These are phyloP conservation scores for Thecophora atra DNA, from an alignment of 2,888 invertebrate genomes.

Conservation along the genomic window DNA sequence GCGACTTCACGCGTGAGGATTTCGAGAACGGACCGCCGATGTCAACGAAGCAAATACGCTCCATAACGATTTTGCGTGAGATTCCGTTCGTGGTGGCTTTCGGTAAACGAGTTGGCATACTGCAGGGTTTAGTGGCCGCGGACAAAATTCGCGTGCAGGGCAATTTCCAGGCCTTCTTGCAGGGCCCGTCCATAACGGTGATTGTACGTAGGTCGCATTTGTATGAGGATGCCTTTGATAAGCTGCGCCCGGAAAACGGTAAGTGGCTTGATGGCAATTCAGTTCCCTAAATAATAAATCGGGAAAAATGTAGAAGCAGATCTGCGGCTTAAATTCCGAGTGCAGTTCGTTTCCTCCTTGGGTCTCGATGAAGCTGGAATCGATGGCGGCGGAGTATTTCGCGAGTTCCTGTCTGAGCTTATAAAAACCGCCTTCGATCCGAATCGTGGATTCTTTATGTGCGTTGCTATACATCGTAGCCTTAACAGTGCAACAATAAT, in stretches of 20 bases:
- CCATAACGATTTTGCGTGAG: constrained; percentile 87
- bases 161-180: constrained; percentile 77
- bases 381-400: constrained; percentile 96
- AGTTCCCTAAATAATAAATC: background rate
- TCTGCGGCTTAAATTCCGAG: constrained; percentile 83
- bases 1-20: constrained; percentile 70
- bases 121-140: constrained; percentile 75
- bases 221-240: constrained; percentile 98
- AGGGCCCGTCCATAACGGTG: constrained; percentile 79
- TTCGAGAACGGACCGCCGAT: constrained; percentile 83
- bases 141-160: constrained; percentile 73
- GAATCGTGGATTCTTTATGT: constrained; percentile 88
- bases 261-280: constrained; percentile 73
- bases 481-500: background rate
- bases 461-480: constrained; percentile 51
- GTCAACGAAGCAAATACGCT: constrained; percentile 87
- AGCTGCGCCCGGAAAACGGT: constrained; percentile 90
- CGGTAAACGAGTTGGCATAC: constrained; percentile 85
- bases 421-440: constrained; percentile 96
- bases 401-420: constrained; percentile 94
- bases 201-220: constrained; percentile 88
- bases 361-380: constrained; percentile 96
- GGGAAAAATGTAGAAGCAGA: constrained; percentile 77
- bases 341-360: constrained; percentile 88
- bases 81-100: constrained; percentile 96